Evolutionary conservation across 2,797 vertebrate genomes (phyloP).

Genomic region (Acanthornis magna): DNA sequence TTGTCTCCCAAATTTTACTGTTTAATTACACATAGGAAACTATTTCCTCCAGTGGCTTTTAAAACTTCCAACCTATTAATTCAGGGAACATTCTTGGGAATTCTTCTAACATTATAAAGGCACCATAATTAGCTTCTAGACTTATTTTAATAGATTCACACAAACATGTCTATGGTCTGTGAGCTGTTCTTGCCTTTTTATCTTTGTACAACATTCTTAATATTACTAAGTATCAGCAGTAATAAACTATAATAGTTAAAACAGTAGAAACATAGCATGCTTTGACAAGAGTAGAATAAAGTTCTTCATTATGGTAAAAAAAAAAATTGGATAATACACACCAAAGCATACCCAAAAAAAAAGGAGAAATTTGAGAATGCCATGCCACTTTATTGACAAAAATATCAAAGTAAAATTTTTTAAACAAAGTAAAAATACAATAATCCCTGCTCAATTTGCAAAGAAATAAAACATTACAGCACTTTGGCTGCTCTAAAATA

Average conservation of each 20-base stretch:
- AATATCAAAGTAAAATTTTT: background rate
- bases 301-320: background rate
- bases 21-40: conserved; percentile 30
- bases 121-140: conserved; percentile 2
- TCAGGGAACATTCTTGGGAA: background rate
- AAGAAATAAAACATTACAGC: background rate
- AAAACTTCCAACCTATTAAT: conserved; percentile 12
- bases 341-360: background rate
- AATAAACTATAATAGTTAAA: background rate
- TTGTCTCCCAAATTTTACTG: conserved; percentile 16
- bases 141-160: background rate
- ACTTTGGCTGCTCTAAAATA: background rate
- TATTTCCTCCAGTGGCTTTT: background rate
- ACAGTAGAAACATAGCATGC: background rate
- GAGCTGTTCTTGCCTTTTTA: background rate
- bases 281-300: background rate
- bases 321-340: background rate
- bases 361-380: background rate
- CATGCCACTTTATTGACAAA: background rate
- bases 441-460: background rate
- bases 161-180: background rate
- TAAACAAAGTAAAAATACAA: background rate
- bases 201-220: background rate
- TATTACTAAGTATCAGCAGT: background rate
- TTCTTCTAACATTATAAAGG: background rate